phyloP scores from a whole-genome alignment of 2,797 vertebrate species.

The Gallirallus australis region DNA sequence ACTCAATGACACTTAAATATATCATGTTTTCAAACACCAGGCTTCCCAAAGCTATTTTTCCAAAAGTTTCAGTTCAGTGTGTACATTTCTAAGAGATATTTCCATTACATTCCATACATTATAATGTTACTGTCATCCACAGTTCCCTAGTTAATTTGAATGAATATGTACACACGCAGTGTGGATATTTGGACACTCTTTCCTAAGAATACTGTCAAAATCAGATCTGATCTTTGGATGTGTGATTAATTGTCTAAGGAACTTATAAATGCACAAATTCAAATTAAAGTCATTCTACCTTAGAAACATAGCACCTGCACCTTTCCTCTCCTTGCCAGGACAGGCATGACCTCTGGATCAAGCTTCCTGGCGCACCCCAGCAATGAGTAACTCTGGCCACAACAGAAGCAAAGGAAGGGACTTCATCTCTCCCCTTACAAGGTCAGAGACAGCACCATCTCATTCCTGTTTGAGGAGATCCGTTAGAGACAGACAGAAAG shows the following conservation, averaged over 20 bases:
- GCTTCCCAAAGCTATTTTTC: slow-evolving; percentile 6
- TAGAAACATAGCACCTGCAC: not conserved
- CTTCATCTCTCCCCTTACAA: not conserved
- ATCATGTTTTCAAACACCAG: slow-evolving; percentile 18
- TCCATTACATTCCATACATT: not conserved
- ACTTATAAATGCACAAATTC: not conserved
- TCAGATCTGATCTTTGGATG: not conserved
- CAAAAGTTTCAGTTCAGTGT: not conserved
- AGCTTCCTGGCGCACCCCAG: not conserved
- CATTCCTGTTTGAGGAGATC: not conserved
- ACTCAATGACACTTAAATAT: slow-evolving; percentile 61
- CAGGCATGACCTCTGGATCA: not conserved
- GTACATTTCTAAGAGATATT: not conserved
- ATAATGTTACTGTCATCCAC: not conserved
- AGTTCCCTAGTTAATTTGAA: not conserved
- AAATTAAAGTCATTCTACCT: not conserved
- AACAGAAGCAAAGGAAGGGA: not conserved
- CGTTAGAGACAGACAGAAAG: not conserved
- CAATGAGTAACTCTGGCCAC: not conserved
- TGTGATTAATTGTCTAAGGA: not conserved
- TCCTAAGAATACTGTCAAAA: not conserved
- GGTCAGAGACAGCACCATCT: not conserved
- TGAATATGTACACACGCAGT: not conserved
- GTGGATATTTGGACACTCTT: not conserved
- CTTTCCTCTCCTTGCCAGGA: not conserved